Conservation (phyloP, 1,140 invertebrate genomes). For the Pectinophora gossypiella region DNA sequence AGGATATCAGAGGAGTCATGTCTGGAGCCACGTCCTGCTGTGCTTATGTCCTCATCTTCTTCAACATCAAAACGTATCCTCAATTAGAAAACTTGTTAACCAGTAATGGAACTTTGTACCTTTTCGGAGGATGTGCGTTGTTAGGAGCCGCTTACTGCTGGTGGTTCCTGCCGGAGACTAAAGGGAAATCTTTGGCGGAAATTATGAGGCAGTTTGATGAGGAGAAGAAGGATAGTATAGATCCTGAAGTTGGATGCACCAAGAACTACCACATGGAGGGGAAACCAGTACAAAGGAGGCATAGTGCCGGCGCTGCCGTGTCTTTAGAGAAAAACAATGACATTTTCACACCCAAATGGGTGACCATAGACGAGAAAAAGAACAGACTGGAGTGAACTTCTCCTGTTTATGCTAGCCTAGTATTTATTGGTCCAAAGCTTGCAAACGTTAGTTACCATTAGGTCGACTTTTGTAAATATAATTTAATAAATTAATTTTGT, state of each 20-base stretch:
- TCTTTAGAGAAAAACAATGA: constrained; percentile 50
- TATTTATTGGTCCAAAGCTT: constrained; percentile 9
- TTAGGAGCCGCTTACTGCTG: constrained; percentile 81
- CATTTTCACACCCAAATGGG: constrained; percentile 34
- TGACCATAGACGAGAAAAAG: constrained; percentile 24
- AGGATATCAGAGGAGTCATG: constrained; percentile 80
- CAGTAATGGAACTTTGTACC: constrained; percentile 84
- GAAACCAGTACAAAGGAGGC: constrained; percentile 47
- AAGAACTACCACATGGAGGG: constrained; percentile 27
- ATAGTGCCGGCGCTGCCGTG: constrained; percentile 52
- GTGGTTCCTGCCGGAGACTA: constrained; percentile 87
- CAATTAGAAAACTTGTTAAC: constrained; percentile 75
- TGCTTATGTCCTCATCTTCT: constrained; percentile 83
- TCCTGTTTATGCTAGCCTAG: constrained; percentile 5
- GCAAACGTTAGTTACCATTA: constrained; percentile 18
- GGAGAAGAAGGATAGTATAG: constrained; percentile 52
- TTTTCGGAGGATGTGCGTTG: constrained; percentile 83
- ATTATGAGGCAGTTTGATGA: constrained; percentile 81
- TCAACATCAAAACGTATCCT: constrained; percentile 83
- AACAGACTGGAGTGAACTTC: constrained; percentile 11
- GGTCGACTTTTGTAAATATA: constrained; percentile 18
- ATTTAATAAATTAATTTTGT: constrained; percentile 16
- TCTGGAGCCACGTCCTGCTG: constrained; percentile 82
- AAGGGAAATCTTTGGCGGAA: constrained; percentile 85
- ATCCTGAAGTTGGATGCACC: constrained; percentile 43